These are phyloP conservation scores for Sula dactylatra DNA, from an alignment of 2,113 vertebrate species.

Conservation along the genomic window DNA sequence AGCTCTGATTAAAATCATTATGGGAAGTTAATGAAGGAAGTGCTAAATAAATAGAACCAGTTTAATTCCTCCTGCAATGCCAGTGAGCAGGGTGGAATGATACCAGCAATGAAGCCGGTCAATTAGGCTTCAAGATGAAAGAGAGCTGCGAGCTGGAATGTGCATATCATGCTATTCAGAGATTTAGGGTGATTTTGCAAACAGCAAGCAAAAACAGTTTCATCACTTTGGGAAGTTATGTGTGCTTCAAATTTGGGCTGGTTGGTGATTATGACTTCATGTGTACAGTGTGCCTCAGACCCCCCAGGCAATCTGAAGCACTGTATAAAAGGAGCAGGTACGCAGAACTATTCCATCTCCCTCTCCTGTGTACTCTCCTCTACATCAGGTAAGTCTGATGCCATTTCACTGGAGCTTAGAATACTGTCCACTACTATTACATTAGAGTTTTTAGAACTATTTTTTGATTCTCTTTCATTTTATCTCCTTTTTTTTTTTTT, in stretches of 20 bases:
- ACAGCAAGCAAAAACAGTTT: background rate
- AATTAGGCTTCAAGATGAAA: slow-evolving; percentile 42
- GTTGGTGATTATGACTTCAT: background rate
- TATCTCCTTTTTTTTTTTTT: background rate
- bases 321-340: background rate
- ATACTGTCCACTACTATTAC: rapidly evolving
- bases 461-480: background rate
- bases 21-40: background rate
- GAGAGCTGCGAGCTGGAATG: slow-evolving; percentile 14
- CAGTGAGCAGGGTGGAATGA: background rate
- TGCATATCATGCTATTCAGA: background rate
- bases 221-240: background rate
- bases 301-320: background rate
- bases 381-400: background rate
- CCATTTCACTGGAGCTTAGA: rapidly evolving
- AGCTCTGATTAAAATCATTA: slow-evolving; percentile 9
- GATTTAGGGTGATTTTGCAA: slow-evolving; percentile 41
- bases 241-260: background rate
- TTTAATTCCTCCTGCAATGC: background rate
- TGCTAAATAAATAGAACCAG: background rate
- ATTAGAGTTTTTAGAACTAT: background rate
- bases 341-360: background rate
- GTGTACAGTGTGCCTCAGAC: background rate
- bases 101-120: background rate
- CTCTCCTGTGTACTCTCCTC: background rate